Percentiles rank a stretch among this genome's conserved stretches.
Evolutionary conservation across 2,113 vertebrate genomes (phyloP).

Genomic region (Eretmochelys imbricata): DNA sequence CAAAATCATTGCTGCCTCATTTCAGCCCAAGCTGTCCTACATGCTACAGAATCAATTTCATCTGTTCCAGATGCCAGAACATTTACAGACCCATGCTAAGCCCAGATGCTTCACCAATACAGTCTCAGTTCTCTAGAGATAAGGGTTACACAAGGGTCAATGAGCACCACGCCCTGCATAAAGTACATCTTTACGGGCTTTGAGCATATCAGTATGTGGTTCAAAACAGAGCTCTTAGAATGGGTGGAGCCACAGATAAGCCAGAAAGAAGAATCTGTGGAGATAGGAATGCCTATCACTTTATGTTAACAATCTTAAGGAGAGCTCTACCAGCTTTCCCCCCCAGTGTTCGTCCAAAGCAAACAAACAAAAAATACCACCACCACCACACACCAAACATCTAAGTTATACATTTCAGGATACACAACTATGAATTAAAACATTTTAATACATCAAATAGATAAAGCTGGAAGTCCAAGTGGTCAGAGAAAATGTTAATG

Average conservation of each 20-base stretch:
- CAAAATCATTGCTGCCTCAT: not conserved
- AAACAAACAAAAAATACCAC: accelerated
- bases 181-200: not conserved
- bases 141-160: not conserved
- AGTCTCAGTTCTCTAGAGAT: not conserved
- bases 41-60: not conserved
- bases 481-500: not conserved
- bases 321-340: not conserved
- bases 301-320: not conserved
- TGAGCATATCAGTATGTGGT: not conserved
- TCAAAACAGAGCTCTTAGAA: not conserved
- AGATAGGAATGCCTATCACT: not conserved
- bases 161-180: not conserved
- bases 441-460: not conserved
- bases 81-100: not conserved
- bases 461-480: not conserved
- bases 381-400: accelerated
- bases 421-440: not conserved
- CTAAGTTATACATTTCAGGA: not conserved
- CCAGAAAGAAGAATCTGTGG: not conserved
- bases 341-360: not conserved
- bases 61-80: not conserved
- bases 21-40: accelerated
- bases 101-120: not conserved
- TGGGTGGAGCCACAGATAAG: not conserved